Conservation (phyloP, 92 coral and sea anemone genomes). For the Heliopora coerulea region DNA sequence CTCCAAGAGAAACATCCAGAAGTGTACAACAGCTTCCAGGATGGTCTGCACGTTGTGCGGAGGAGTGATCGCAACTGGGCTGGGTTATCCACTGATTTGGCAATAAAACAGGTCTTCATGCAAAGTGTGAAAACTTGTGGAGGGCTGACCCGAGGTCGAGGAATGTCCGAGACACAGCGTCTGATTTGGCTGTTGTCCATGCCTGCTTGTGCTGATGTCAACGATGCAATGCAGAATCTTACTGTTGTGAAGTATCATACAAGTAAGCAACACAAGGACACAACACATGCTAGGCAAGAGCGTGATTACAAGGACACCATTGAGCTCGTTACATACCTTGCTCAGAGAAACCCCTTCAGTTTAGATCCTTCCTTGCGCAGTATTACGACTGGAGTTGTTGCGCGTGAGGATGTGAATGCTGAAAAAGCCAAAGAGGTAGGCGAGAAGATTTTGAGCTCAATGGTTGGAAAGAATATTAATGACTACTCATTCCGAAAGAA, state of each 20-base stretch:
- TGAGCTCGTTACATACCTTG: conserved; percentile 19
- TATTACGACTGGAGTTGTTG: too few species aligned
- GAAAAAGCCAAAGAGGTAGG: too few species aligned
- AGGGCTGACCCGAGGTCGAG: conserved; percentile 57
- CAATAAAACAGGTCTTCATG: conserved; percentile 56
- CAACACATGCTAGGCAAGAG: conserved; percentile 25
- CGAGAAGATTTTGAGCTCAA: too few species aligned
- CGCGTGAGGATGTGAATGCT: too few species aligned
- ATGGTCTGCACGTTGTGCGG: conserved; percentile 47
- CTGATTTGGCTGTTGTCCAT: conserved; percentile 38
- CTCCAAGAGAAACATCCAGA: neutral
- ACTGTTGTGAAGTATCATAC: conserved; percentile 30
- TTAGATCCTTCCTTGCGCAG: conserved; percentile 32
- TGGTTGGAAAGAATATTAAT: too few species aligned
- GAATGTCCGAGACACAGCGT: conserved; percentile 51
- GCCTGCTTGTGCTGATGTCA: conserved; percentile 31
- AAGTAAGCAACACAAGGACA: conserved; percentile 46
- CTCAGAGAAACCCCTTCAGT: conserved; percentile 49
- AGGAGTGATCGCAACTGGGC: conserved; percentile 62
- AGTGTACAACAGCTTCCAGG: conserved; percentile 25
- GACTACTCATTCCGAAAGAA: too few species aligned
- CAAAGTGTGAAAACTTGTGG: conserved; percentile 51
- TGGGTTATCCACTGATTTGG: conserved; percentile 58
- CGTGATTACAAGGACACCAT: conserved; percentile 45
- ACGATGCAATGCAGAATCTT: conserved; percentile 42